Percentiles rank a stretch among this genome's conserved stretches.
Conservation (phyloP, 2,113 vertebrate species). For the Asarcornis scutulata region DNA sequence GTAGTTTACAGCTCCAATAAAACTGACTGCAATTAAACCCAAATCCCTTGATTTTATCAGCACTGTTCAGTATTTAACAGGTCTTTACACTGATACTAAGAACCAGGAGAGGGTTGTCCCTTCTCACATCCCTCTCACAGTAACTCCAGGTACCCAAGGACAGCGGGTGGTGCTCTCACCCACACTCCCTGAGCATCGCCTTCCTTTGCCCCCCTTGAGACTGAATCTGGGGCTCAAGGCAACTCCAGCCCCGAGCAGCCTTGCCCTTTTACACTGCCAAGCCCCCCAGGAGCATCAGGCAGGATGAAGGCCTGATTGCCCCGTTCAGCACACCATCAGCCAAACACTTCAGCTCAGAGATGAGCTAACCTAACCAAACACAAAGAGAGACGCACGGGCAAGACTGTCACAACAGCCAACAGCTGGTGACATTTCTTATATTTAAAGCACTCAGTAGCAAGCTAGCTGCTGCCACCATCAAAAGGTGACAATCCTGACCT, state of each 20-base stretch:
- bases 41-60: neutral
- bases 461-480: neutral
- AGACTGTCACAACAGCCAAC: neutral
- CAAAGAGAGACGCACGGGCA: neutral
- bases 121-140: neutral
- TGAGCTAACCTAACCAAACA: neutral
- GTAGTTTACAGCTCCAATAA: neutral
- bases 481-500: neutral
- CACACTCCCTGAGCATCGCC: neutral
- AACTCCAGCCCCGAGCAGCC: neutral
- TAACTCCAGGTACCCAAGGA: neutral
- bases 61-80: neutral
- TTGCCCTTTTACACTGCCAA: neutral
- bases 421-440: neutral
- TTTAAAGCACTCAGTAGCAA: neutral
- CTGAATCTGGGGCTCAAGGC: neutral
- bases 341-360: neutral
- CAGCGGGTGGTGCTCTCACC: neutral
- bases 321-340: neutral
- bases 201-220: fast-evolving
- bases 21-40: neutral
- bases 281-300: neutral
- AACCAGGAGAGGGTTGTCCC: neutral
- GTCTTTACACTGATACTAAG: neutral
- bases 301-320: fast-evolving